Base-by-base conservation (phyloP, 2,797 vertebrate species). In the Channa striata region DNA sequence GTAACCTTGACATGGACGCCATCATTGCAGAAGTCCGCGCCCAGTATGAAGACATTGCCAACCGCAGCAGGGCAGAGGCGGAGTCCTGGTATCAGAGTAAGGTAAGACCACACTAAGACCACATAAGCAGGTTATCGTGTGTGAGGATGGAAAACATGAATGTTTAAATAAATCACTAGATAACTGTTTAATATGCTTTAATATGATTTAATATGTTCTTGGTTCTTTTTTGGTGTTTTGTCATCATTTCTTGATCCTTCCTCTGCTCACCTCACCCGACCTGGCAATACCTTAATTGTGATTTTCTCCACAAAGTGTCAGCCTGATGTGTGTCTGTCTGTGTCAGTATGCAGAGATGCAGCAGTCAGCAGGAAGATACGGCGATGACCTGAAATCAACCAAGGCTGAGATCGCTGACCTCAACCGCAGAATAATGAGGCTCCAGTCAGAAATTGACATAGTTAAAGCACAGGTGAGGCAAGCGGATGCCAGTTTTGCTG, bases 21-120 rank as follows among this genome's bases (percentile, higher is more conserved):
- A 96, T 98, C 47, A 94, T 98, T 1, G 93, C 95, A 2, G 96
- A 97, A 7, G 96, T 97, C 47, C 92, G 94, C 0, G 91, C 93
- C 19, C 96, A 97, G 81, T 98, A 97, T 0, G 96, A 97, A 69
- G 95, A 96, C n/a, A 94, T 96, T 0, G 94, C 96, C 53, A 94
- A 93, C 86, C 95, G 92, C 40, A 97, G 93, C 91, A 95, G 96
- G 74, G 95, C 94, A 0, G 97, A 98, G 72, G 96, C 95, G 0
- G 96, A 97, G 83, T 84, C 91, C 4, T 95, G 96, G 91, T 97
- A 97, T 87, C 91, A 95, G 77, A 93, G 76, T 49, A 96, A 96
- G 91, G 97, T 97, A 66, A 78, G 84, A 77, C 36, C 11, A 34
- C 30, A 4, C 17, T 30, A 5, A 39, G 30, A 4, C 1, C 5